These are phyloP conservation scores for Calyptomena viridis DNA, from an alignment of 2,113 vertebrate genomes.

Conservation along the genomic window DNA sequence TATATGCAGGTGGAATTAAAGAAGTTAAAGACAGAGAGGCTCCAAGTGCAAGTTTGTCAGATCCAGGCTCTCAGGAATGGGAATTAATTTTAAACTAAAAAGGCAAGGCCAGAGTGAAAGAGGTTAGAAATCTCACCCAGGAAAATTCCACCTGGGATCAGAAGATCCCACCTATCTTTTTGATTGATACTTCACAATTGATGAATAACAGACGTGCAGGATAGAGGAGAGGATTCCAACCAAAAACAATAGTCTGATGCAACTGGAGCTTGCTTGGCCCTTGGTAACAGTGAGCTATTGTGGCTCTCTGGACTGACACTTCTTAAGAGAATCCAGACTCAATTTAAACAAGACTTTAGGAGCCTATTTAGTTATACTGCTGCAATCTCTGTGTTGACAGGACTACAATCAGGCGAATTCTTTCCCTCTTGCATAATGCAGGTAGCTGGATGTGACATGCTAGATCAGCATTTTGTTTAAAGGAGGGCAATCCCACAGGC, in stretches of 20 bases:
- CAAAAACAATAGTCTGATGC: conserved; percentile 35
- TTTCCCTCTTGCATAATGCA: conserved; percentile 27
- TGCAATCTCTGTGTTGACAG: conserved; percentile 50
- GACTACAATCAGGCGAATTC: background rate
- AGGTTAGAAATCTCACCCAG: background rate
- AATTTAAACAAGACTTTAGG: conserved; percentile 10
- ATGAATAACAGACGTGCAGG: background rate
- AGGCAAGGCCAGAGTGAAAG: background rate
- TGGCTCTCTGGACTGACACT: background rate
- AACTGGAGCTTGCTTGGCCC: background rate
- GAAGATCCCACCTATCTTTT: background rate
- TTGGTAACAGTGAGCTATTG: background rate
- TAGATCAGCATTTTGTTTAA: background rate
- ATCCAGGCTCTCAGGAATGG: background rate
- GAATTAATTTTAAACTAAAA: background rate
- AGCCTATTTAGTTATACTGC: background rate
- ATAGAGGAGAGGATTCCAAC: background rate
- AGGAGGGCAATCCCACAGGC: background rate
- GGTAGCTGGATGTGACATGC: background rate
- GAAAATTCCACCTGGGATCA: background rate
- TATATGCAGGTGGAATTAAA: background rate
- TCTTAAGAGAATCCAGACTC: conserved; percentile 50
- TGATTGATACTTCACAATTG: background rate
- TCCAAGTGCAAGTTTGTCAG: background rate
- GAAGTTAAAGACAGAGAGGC: background rate